Evolutionary conservation across 2,113 vertebrate species (phyloP), one percentile per base, ranked within the genome.

Genomic region (Tragulus kanchil): DNA sequence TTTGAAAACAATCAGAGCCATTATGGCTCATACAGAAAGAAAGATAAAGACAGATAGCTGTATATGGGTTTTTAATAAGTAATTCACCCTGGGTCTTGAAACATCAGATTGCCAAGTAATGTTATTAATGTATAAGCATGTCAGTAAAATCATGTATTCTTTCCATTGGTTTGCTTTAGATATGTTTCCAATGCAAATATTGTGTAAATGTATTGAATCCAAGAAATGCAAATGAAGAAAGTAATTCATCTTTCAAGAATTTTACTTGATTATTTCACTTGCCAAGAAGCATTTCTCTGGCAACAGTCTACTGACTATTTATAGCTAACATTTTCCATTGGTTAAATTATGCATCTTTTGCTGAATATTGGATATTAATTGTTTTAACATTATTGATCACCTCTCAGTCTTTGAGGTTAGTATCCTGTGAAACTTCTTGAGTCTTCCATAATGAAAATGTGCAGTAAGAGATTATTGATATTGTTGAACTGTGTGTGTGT

Each of bases 1-100:
- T 99, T 99, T 99, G 99, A 99, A 99, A 99, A 99, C 99, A 99
- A 99, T 99, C 99, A 99, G 98, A 98, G 98, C 99, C 99, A 99
- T 99, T 99, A 99, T 97, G 98, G 98, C 98, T 99, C 98, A 99
- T 99, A 98, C 99, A 99, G 99, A 99, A 99, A 99, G 99, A 99
- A 98, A 99, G 99, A 99, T 99, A 99, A 99, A 99, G 99, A 99
- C 98, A 98, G 99, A 99, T 99, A 99, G 98, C 99, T 98, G 98
- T 99, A 98, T 99, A 99, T 99, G 99, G 99, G 98, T 99, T 99
- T 99, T 99, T 99, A 99, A 99, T 99, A 99, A 99, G 99, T 99
- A 99, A 99, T 99, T 99, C 99, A 99, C 99, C 98, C 98, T 98
- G 98, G 98, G 98, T 98, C 98, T 98, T 98, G 99, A 99, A 99